Evolutionary conservation across 2,888 invertebrate species (phyloP).

Genomic region (Chymomyza fuscimana): DNA sequence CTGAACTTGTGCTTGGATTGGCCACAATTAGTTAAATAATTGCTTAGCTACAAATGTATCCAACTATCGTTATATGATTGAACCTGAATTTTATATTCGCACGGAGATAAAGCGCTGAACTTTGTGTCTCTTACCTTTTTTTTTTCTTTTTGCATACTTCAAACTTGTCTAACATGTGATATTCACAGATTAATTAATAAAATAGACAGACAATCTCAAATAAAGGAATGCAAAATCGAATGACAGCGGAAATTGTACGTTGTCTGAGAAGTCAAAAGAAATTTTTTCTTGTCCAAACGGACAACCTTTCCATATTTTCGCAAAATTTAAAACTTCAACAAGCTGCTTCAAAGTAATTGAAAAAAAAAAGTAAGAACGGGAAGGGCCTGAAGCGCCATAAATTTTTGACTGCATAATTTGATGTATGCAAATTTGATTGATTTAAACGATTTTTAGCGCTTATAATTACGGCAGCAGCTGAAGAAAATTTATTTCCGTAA

Average conservation of each 20-base stretch:
- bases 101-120: neutral
- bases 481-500: no score
- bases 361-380: no score
- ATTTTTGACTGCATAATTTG: neutral
- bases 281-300: no score
- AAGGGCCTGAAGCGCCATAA: neutral
- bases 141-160: neutral
- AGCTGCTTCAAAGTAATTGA: no score
- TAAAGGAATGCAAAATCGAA: neutral
- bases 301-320: no score
- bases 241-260: no score
- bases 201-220: neutral
- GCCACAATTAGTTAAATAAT: conserved; percentile 3
- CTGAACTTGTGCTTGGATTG: conserved; percentile 4
- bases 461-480: no score
- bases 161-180: neutral
- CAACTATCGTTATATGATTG: conserved; percentile 1
- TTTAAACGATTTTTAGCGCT: neutral
- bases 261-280: no score
- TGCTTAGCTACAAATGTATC: neutral
- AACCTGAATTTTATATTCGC: neutral
- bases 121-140: neutral
- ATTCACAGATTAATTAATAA: neutral
- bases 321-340: no score
- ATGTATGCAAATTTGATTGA: conserved; percentile 1